These are phyloP conservation scores for Bombus waltoni DNA, from an alignment of 1,140 invertebrate species.

Conservation along the genomic window DNA sequence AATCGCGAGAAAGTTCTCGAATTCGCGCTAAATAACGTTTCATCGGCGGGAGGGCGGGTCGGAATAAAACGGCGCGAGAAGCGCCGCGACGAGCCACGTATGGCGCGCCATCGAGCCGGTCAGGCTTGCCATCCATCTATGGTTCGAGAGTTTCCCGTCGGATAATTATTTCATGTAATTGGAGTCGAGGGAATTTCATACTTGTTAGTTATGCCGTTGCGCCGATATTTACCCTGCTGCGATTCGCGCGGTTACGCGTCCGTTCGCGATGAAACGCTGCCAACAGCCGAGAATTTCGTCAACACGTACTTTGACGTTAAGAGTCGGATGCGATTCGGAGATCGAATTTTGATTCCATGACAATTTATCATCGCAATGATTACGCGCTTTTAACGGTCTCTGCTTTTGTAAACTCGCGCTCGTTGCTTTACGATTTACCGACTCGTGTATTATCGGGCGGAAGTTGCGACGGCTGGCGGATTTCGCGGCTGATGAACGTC, in stretches of 20 bases:
- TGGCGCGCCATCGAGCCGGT: not conserved
- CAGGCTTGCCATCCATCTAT: not conserved
- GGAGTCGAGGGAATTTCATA: constrained; percentile 21
- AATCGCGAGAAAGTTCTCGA: constrained; percentile 22
- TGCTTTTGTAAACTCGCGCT: too few species aligned
- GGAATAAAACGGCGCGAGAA: not conserved
- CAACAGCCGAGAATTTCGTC: not conserved
- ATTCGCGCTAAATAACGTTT: constrained; percentile 11
- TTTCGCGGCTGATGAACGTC: too few species aligned
- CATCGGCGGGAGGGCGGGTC: not conserved
- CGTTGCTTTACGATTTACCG: too few species aligned
- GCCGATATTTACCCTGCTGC: not conserved
- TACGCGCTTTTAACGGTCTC: too few species aligned
- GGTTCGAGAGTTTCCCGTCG: constrained; percentile 14
- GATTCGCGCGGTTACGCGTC: not conserved
- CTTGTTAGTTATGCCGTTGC: not conserved
- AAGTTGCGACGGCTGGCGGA: too few species aligned
- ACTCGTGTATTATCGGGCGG: too few species aligned
- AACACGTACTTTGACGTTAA: not conserved
- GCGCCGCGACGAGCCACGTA: not conserved
- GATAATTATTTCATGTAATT: constrained; percentile 38
- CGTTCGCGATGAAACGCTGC: not conserved
- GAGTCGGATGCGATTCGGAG: not conserved
- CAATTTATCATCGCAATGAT: too few species aligned
- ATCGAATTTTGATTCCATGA: not conserved